Conservation (phyloP, 2,888 invertebrate species). For the Drosophila emarginata region DNA sequence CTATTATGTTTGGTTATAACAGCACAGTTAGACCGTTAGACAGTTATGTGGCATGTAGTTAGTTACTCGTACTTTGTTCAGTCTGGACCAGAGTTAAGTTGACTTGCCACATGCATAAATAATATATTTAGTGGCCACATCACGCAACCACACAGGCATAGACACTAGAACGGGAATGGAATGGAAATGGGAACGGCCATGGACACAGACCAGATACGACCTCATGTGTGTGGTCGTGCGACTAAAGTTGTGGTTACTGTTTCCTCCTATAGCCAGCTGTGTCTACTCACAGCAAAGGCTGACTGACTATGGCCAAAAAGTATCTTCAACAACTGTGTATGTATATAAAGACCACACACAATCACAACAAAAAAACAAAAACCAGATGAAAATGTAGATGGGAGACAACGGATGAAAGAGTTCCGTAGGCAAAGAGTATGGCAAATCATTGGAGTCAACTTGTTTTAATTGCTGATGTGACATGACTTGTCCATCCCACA, state of each 20-base stretch:
- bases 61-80: neutral
- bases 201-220: conserved; percentile 26
- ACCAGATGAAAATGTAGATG: neutral
- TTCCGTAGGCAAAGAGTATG: neutral
- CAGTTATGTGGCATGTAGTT: conserved; percentile 13
- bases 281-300: conserved; percentile 43
- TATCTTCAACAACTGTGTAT: neutral
- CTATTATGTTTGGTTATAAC: neutral
- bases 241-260: conserved; percentile 44
- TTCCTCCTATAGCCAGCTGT: conserved; percentile 62
- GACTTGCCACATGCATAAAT: conserved; percentile 61
- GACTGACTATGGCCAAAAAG: conserved; percentile 12
- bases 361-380: too few relatives aligned
- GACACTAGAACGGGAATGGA: neutral
- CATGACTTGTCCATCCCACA: conserved; percentile 10
- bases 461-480: conserved; percentile 27
- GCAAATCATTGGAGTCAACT: conserved; percentile 45
- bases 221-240: conserved; percentile 69
- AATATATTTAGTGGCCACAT: conserved; percentile 43
- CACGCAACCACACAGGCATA: conserved; percentile 13
- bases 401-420: neutral
- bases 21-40: conserved; percentile 33
- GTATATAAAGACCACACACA: conserved; percentile 16
- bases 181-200: neutral
- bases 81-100: conserved; percentile 6